Evolutionary conservation across 2,113 vertebrate species (phyloP).

Genomic region (Climacteris rufus): DNA sequence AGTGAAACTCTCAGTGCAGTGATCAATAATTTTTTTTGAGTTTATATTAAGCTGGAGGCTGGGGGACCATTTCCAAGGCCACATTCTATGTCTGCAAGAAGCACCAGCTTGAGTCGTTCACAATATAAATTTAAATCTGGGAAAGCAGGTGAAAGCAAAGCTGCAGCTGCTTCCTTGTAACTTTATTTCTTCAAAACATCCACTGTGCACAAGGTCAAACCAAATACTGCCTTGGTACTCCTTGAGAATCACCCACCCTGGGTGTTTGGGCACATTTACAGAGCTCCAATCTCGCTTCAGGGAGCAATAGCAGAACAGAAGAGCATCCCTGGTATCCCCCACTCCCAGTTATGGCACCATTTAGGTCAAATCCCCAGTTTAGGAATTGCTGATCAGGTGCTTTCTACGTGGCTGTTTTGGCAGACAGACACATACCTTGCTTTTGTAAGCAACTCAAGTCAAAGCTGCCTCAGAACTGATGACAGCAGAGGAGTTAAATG

Average conservation of each 20-base stretch:
- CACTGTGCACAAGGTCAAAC: not conserved
- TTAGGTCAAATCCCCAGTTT: not conserved
- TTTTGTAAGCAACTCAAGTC: not conserved
- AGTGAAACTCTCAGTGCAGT: not conserved
- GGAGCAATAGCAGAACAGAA: not conserved
- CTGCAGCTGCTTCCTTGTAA: not conserved
- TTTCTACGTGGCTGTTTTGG: not conserved
- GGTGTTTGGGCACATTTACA: not conserved
- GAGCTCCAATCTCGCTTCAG: not conserved
- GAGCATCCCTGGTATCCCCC: too few species aligned
- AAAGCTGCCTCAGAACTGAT: not conserved
- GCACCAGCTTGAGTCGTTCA: not conserved
- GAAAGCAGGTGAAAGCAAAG: not conserved
- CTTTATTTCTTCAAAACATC: not conserved
- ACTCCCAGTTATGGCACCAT: not conserved
- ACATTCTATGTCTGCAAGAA: not conserved
- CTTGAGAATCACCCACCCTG: not conserved
- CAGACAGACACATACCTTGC: not conserved
- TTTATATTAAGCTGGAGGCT: not conserved
- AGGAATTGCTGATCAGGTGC: not conserved
- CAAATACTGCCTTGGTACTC: not conserved
- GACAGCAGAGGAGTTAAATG: not conserved
- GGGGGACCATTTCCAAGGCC: not conserved
- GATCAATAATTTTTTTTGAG: not conserved
- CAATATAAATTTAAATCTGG: not conserved